Evolutionary conservation across 2,888 invertebrate genomes (phyloP), one percentile per base, ranked within the genome.

Genomic region (Eupithecia pulchellata): DNA sequence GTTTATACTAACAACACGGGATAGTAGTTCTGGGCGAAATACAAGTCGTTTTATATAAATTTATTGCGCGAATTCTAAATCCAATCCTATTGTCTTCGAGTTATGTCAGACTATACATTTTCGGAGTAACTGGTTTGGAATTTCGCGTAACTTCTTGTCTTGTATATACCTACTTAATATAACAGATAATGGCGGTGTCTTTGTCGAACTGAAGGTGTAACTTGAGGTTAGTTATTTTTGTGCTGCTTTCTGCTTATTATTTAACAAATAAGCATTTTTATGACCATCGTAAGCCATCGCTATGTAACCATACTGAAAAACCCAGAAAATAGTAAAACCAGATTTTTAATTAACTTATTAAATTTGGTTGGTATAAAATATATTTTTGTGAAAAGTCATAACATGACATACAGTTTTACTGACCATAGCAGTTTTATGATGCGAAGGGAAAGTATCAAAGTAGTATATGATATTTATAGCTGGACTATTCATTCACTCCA

Each of bases 31-130:
- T 73, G 66, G 66, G 67, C 67, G 57, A 67, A 73, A 73, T 67
- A 69, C 65, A 63, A 73, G 73, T 65, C 61, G 69, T 69, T 69
- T 67, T 42, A 69, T 52, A 69, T 64, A 66, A 72, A 69, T 72
- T 72, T 72, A 73, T 73, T 61, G 55, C 60, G 57, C 42, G 39
- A 68, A 68, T 63, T 72, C 64, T 69, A 67, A 69, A 69, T 69
- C 42, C 67, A 69, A 64, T 67, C 57, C 73, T 62, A 69, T 72
- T 73, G 73, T 70, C 66, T 64, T 66, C 61, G 69, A 66, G 67
- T 73, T 73, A 72, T 68, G 67, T 61, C 62, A 47, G 61, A 65
- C 39, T 20, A 67, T 65, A 69, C 64, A 67, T 69, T 72, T 64
- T 55, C 58, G 39, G 66, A 64, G 66, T 66, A 68, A 72, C 65